Conservation (phyloP, 2,113 vertebrate species). For the Casuarius casuarius region DNA sequence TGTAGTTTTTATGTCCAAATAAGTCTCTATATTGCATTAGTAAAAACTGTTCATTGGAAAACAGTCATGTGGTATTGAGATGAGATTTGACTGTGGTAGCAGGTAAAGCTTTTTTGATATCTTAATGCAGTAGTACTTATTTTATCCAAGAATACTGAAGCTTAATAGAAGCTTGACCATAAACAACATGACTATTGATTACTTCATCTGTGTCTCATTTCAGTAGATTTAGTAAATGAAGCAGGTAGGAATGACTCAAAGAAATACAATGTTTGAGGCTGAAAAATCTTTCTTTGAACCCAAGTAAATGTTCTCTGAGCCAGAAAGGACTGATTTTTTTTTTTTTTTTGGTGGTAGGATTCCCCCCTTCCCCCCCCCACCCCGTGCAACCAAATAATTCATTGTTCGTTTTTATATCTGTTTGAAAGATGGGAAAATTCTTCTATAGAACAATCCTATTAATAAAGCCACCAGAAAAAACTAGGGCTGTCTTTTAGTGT, state of each 20-base stretch:
- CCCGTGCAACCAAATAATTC: not conserved
- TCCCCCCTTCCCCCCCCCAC: not conserved
- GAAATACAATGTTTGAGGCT: not conserved
- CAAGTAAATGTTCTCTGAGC: not conserved
- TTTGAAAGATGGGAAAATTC: not conserved
- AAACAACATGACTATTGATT: constrained; percentile 10
- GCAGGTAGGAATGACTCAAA: not conserved
- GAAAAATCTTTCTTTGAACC: not conserved
- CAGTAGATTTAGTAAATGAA: not conserved
- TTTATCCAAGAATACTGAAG: constrained; percentile 1
- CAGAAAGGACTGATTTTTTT: not conserved
- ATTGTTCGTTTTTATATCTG: not conserved
- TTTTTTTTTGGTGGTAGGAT: not conserved
- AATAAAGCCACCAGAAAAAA: constrained; percentile 20
- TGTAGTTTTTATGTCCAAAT: not conserved
- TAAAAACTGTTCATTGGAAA: not conserved
- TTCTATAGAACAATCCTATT: not conserved
- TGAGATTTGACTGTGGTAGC: not conserved
- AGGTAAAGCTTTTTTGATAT: not conserved
- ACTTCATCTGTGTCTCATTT: constrained; percentile 1
- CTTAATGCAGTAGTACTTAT: not conserved
- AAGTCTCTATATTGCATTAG: not conserved
- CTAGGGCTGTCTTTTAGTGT: not conserved
- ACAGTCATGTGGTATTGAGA: not conserved
- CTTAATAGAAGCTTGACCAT: not conserved